A percentile compares a stretch with the other conserved stretches of the same genome.
Conservation (phyloP, 2,888 invertebrate species). For the Salpingus planirostris region DNA sequence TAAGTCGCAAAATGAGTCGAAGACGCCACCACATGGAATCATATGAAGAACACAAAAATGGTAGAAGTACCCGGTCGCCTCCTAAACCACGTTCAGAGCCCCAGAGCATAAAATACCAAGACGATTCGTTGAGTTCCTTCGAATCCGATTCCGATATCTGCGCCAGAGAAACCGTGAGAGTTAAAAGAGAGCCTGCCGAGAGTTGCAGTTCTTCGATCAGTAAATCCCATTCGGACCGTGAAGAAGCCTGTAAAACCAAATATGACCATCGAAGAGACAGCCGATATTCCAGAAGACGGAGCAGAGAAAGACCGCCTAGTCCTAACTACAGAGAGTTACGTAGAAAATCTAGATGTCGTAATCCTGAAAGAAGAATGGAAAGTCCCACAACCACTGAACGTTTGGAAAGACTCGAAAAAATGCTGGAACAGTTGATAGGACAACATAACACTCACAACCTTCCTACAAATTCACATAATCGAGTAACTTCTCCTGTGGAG, state of each 20-base stretch:
- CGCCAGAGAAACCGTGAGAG: no score
- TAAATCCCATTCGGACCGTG: slow-evolving; percentile 1
- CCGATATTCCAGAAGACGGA: slow-evolving; percentile 3
- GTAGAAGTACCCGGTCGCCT: no score
- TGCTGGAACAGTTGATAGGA: slow-evolving; percentile 23
- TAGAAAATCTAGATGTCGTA: neutral
- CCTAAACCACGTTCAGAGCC: no score
- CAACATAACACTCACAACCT: neutral
- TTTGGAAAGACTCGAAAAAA: slow-evolving; percentile 24
- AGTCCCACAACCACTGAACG: slow-evolving; percentile 12
- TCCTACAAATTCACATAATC: no score
- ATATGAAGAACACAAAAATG: no score
- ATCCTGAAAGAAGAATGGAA: neutral
- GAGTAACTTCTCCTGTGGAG: neutral
- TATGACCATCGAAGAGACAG: slow-evolving; percentile 2
- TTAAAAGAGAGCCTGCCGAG: slow-evolving; percentile 3
- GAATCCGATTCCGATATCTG: slow-evolving; percentile 12
- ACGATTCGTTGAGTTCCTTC: slow-evolving; percentile 12
- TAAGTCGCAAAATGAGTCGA: no score
- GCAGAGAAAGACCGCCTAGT: neutral
- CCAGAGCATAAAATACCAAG: slow-evolving; percentile 12
- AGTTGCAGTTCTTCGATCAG: slow-evolving; percentile 1
- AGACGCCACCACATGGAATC: no score
- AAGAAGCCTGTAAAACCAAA: slow-evolving; percentile 1
- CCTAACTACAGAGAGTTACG: neutral